Base-by-base conservation (phyloP, 2,797 vertebrate species). In the Botia kubotai region DNA sequence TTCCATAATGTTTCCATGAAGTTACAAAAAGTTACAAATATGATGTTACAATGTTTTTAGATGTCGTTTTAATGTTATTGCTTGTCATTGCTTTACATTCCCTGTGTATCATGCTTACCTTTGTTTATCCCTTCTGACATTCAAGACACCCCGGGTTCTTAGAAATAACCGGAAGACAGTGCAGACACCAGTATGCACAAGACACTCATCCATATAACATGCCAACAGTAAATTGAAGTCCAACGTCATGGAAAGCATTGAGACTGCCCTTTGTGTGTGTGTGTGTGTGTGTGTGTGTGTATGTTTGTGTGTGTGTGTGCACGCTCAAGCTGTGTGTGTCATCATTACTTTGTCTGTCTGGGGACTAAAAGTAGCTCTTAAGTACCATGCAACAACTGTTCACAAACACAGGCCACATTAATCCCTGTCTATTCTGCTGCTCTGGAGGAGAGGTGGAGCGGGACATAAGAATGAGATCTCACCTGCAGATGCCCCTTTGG, bases 331-430 rank as follows among this genome's bases (percentile, higher is more conserved):
- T 58, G 60, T 75, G 62, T 19, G 48, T 83, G 50, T 81, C 78
- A 81, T 63, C 21, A 52, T 77, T 63, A 29, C 66, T 83, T 77
- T 57, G 63, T 71, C 72, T 74, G 75, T 83, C 83, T 81, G 19
- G 79, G 75, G 60, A 75, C 81, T 81, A 77, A 82, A 82, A 79
- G 81, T 36, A 80, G 52, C 79, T 81, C 83, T 83, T 70, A 77
- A 70, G 50, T 62, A 39, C 69, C 57, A 53, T 69, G 67, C 70
- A 85, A 85, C 71, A 84, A 39, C 81, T 29, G 73, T 74, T 75
- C 53, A 78, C 48, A 52, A 72, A 68, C 70, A 58, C 39, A 76
- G 65, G 48, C 57, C 72, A 50, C 72, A 81, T 76, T 82, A 66
- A 72, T 77, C 68, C 57, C 67, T 17, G 33, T 72, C 39, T 63